These are phyloP conservation scores for Cosmia pyralina DNA, from an alignment of 2,888 invertebrate genomes.

Conservation along the genomic window DNA sequence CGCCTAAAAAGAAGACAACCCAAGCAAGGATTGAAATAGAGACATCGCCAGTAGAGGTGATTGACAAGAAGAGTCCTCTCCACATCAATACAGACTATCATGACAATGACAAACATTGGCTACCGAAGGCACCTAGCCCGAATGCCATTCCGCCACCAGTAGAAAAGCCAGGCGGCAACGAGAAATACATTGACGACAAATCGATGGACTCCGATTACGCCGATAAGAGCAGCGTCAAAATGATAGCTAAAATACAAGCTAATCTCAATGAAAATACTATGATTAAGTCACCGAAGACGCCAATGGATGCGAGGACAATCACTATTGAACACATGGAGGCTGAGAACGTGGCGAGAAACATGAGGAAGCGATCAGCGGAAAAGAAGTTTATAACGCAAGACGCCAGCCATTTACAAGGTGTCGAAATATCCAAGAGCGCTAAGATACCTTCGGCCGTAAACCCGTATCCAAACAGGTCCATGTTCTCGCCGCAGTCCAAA, in stretches of 20 bases:
- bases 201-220: conserved; percentile 83
- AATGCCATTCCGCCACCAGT: conserved; percentile 82
- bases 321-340: conserved; percentile 80
- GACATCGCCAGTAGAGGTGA: conserved; percentile 63
- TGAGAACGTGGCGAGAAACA: conserved; percentile 76
- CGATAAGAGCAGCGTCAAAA: conserved; percentile 85
- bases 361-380: conserved; percentile 80
- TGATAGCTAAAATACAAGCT: conserved; percentile 88
- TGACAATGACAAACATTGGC: conserved; percentile 83
- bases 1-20: conserved; percentile 71
- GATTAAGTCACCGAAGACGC: conserved; percentile 88
- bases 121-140: conserved; percentile 83
- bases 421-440: conserved; percentile 87
- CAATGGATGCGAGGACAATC: conserved; percentile 87
- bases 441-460: conserved; percentile 85
- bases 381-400: conserved; percentile 85
- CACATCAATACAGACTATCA: conserved; percentile 74
- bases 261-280: conserved; percentile 87
- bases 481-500: conserved; percentile 93
- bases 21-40: conserved; percentile 63
- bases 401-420: conserved; percentile 84
- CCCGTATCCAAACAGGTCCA: conserved; percentile 90
- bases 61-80: conserved; percentile 74
- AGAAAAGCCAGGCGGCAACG: conserved; percentile 83
- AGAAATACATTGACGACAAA: conserved; percentile 87